Evolutionary conservation across 2,888 invertebrate genomes (phyloP).

Genomic region (Theodoxus fluviatilis): DNA sequence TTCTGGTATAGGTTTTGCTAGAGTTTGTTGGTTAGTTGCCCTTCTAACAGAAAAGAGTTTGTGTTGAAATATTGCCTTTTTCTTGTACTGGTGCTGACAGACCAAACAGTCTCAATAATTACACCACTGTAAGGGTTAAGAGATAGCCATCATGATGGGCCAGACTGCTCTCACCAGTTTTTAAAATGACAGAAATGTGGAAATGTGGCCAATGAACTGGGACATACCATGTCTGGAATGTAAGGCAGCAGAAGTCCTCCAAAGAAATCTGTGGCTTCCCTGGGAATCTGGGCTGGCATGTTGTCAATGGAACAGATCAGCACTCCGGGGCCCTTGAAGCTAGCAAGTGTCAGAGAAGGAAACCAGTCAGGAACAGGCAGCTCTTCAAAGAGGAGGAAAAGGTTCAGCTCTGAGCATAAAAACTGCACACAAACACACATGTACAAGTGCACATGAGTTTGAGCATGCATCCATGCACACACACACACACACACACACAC

Average conservation of each 20-base stretch:
- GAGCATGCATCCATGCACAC: background rate
- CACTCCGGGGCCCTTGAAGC: constrained; percentile 95
- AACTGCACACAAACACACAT: background rate
- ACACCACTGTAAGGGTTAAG: too few relatives aligned
- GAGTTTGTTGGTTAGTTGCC: too few relatives aligned
- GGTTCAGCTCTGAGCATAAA: too few relatives aligned
- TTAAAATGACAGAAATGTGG: too few relatives aligned
- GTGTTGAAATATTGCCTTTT: background rate
- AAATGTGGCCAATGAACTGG: background rate
- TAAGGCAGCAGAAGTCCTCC: constrained; percentile 91
- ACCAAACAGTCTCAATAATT: background rate
- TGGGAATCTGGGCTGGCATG: constrained; percentile 98
- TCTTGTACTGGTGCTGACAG: background rate
- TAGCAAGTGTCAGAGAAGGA: constrained; percentile 66
- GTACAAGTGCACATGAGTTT: background rate
- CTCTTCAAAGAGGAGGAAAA: too few relatives aligned
- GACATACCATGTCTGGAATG: constrained; percentile 79
- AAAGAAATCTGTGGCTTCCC: constrained; percentile 97
- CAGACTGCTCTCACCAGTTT: too few relatives aligned
- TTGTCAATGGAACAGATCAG: constrained; percentile 99
- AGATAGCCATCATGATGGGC: too few relatives aligned
- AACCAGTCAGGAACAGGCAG: background rate
- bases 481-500: background rate
- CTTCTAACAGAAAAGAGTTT: too few relatives aligned
- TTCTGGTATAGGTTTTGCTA: too few relatives aligned